phyloP scores from a whole-genome alignment of 2,888 invertebrate species.

The Furcula furcula region DNA sequence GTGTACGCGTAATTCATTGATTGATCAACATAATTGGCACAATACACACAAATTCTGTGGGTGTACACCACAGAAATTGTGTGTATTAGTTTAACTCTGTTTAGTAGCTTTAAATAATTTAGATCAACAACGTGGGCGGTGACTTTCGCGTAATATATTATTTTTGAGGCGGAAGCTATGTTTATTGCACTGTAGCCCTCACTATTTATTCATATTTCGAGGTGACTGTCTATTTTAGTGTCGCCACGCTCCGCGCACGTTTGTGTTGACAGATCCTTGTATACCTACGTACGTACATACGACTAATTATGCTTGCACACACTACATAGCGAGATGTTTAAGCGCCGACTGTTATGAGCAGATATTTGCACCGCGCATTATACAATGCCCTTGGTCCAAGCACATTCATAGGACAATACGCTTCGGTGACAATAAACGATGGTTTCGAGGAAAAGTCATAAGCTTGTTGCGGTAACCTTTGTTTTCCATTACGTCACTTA shows the following conservation, averaged over 20 bases:
- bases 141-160: constrained; percentile 21
- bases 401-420: no score
- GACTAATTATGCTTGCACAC: no score
- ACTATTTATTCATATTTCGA: constrained; percentile 58
- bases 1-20: constrained; percentile 6
- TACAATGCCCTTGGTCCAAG: no score
- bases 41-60: constrained; percentile 5
- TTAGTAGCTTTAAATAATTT: constrained; percentile 15
- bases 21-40: constrained; percentile 3
- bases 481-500: no score
- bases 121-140: constrained; percentile 17
- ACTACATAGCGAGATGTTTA: no score
- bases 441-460: no score
- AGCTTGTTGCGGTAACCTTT: no score
- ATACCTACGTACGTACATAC: not conserved
- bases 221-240: constrained; percentile 58
- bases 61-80: no score
- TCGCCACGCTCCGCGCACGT: constrained; percentile 28
- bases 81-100: constrained; percentile 11
- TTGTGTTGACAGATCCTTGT: constrained; percentile 31
- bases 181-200: constrained; percentile 37
- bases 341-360: no score
- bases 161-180: constrained; percentile 32
- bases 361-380: no score
- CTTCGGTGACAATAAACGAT: no score